Base-by-base conservation (phyloP, 2,888 invertebrate species). In the Metellina segmentata region DNA sequence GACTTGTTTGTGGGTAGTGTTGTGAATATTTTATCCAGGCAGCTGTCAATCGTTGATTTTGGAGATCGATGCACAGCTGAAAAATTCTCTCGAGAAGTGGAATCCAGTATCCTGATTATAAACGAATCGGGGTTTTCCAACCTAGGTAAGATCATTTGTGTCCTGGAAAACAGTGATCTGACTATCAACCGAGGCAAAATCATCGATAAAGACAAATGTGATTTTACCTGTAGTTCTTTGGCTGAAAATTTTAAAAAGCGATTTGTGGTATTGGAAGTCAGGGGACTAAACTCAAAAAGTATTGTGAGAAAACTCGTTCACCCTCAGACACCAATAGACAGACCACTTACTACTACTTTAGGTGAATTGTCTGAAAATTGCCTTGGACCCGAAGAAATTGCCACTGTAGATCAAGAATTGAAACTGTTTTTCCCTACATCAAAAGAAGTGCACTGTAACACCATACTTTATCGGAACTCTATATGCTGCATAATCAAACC, bases 401-500 rank as follows among this genome's bases (percentile, higher is more conserved):
- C 13, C 5, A 78, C 69, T 20, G 88, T 81, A 9, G 69, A 11
- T 11, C 85, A 94, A 94, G 95, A 96, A 93, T 87, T 95, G 5
- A 94, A 95, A 88, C 95, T 95, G 93, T 95, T 95, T 94, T 95
- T 95, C 94, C 95, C 95, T 0, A 93, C 93, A 8, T 93, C 94
- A n/a, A 94, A 94, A 34, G 93, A 94, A 7, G 90, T 93, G 48
- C 93, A 94, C 90, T 93, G 93, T 69, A 94, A 94, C 92, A 95
- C 95, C 20, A 95, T 95, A 34, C 93, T 93, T 13, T 94, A 94
- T 92, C 91, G 93, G 8, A 94, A 95, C 85, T 94, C 94, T 69
- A 95, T 95, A 6, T 95, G 95, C 93, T 97, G 97, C 94, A 95
- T 99, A 85, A 97, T 99, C 78, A 98, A 98, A 95, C 99, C 99